Conservation (phyloP, 2,888 invertebrate species). For the Reticulitermes lucifugus region DNA sequence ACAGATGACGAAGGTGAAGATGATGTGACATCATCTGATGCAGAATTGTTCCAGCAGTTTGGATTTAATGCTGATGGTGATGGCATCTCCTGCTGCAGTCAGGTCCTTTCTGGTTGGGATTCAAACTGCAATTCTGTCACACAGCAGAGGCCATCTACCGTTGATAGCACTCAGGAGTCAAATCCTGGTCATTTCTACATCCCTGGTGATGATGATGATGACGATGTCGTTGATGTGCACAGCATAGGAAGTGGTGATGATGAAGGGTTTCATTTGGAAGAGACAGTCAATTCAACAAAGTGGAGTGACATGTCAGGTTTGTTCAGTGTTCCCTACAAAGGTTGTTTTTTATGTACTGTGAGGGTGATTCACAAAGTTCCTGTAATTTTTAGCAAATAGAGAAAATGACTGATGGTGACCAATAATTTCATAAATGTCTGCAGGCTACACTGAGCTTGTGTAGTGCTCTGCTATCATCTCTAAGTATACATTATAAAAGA, state of each 20-base stretch:
- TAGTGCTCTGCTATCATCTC: too few relatives aligned
- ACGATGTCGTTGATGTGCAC: neutral
- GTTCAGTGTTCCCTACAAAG: neutral
- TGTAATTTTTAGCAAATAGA: too few relatives aligned
- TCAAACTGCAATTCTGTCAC: neutral
- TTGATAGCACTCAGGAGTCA: slow-evolving; percentile 25
- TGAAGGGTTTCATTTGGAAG: slow-evolving; percentile 41
- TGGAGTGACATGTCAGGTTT: slow-evolving; percentile 23
- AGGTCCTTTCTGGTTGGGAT: slow-evolving; percentile 4
- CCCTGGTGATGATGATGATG: slow-evolving; percentile 47
- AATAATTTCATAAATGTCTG: too few relatives aligned
- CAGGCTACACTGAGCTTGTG: too few relatives aligned
- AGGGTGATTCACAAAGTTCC: too few relatives aligned
- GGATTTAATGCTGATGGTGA: slow-evolving; percentile 22
- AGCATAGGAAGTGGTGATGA: slow-evolving; percentile 40
- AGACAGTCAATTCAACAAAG: neutral
- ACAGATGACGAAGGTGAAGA: slow-evolving; percentile 69
- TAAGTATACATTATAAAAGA: too few relatives aligned
- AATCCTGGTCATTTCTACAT: slow-evolving; percentile 51
- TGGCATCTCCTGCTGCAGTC: slow-evolving; percentile 38
- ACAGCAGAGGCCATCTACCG: neutral
- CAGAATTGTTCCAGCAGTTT: neutral
- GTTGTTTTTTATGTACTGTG: too few relatives aligned
- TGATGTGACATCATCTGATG: slow-evolving; percentile 21
- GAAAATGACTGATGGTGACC: too few relatives aligned